Percentiles rank a stretch among this genome's conserved stretches.
phyloP scores from a whole-genome alignment of 2,888 invertebrate species.

The Nesidiocoris tenuis region DNA sequence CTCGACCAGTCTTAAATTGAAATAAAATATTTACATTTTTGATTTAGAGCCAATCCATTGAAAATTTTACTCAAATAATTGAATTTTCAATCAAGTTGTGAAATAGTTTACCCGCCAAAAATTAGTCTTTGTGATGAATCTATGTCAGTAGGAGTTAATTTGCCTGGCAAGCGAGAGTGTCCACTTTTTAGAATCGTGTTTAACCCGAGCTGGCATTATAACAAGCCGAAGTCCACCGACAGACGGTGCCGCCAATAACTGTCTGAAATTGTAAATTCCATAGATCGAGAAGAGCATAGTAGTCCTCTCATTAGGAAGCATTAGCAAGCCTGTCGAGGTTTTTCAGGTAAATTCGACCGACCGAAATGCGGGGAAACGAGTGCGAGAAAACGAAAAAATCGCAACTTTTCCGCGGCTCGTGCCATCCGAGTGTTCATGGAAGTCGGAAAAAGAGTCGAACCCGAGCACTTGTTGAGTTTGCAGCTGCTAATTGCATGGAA shows the following conservation, averaged over 20 bases:
- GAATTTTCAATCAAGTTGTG: no score
- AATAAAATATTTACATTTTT: no score
- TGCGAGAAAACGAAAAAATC: background rate
- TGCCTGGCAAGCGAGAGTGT: no score
- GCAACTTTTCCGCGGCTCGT: background rate
- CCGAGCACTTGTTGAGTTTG: constrained; percentile 25
- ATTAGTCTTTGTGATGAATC: no score
- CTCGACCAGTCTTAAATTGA: no score
- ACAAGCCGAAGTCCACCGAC: background rate
- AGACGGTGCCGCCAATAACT: background rate
- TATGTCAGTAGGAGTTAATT: no score
- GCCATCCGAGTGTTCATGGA: background rate
- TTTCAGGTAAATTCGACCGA: background rate
- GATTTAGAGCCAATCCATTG: no score
- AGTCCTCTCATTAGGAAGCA: background rate
- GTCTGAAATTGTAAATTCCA: no score
- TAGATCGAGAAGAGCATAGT: background rate
- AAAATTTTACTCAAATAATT: no score
- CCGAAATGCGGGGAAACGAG: background rate
- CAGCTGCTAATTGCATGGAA: constrained; percentile 28
- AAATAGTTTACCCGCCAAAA: no score
- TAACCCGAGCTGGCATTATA: no score
- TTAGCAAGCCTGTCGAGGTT: background rate
- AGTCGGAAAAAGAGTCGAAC: background rate
- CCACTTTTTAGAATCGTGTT: no score